Base-by-base conservation (phyloP, 2,888 invertebrate species). In the Gonocerus acuteangulatus region DNA sequence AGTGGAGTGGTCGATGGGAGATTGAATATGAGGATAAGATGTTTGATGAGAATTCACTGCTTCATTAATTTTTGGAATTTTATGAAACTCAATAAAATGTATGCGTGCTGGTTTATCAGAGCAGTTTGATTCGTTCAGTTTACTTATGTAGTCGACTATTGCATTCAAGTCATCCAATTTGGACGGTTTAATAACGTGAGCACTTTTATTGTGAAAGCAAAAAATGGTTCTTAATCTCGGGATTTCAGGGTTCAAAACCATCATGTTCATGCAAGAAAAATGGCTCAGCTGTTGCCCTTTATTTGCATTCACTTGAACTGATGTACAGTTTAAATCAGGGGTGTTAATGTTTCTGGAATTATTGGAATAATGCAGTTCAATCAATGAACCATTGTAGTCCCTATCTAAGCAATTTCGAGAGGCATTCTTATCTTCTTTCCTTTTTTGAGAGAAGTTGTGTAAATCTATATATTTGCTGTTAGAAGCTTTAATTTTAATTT, bases 41-140 rank as follows among this genome's bases (percentile, higher is more conserved):
- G n/a, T 39, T 39, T 39, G 3, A 11, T 39, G 13, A 39, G 13
- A n/a, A n/a, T 39, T 15, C 7, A 6, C 11, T 4, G 4, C n/a
- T 9, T n/a, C n/a, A n/a, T 22, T 15, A 2, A 7, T 16, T 54
- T 6, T 3, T 18, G 13, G 21, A 52, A 42, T 15, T 42, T 54
- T 54, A 23, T n/a, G 15, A 42, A 54, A 54, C 22, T 22, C 34
- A 4, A 54, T 54, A 11, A 42, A 54, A 23, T 54, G 36, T 13
- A 54, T 15, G n/a, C 54, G 18, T 7, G 21, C 42, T 1, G 54
- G 6, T 15, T 21, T 15, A 9, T 7, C 6, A 9, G 1, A 4
- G 22, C 23, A 39, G 1, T 21, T 42, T 54, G 9, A 7, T 15
- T 2, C n/a, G n/a, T 39, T n/a, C 1, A 15, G 15, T 16, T 36